These are phyloP conservation scores for Diadegma fenestrale DNA, from an alignment of 2,888 invertebrate species.

Conservation along the genomic window DNA sequence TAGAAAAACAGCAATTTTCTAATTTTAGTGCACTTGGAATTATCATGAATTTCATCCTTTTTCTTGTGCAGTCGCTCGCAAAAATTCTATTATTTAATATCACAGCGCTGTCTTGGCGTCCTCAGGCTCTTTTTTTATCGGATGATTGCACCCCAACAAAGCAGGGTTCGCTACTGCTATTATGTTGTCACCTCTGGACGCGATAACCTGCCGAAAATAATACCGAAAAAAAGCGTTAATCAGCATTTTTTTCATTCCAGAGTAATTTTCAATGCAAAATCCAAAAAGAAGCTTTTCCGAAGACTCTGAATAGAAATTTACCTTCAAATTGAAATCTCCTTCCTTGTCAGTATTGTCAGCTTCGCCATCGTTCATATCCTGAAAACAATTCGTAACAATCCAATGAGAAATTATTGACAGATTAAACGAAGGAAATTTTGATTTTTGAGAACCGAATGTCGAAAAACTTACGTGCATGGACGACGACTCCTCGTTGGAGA, in stretches of 20 bases:
- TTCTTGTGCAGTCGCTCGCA: constrained; percentile 22
- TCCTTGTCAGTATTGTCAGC: constrained; percentile 82
- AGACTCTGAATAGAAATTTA: too few relatives aligned
- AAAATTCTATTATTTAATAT: constrained; percentile 73
- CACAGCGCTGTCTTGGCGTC: constrained; percentile 83
- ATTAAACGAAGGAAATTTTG: background rate
- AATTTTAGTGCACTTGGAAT: constrained; percentile 30
- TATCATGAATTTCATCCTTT: constrained; percentile 20
- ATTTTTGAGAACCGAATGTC: background rate
- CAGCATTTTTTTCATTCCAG: background rate
- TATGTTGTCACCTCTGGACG: constrained; percentile 94
- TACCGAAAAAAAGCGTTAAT: background rate
- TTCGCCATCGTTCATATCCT: constrained; percentile 81
- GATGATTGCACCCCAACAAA: constrained; percentile 85
- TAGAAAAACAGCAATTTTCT: constrained; percentile 28
- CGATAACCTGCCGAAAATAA: constrained; percentile 88
- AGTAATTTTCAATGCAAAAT: background rate
- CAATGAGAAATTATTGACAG: background rate
- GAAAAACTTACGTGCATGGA: constrained; percentile 79
- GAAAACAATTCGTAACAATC: constrained; percentile 38
- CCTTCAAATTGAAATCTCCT: constrained; percentile 83
- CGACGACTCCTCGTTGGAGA: constrained; percentile 83
- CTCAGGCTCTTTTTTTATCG: constrained; percentile 83
- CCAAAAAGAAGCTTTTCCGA: background rate
- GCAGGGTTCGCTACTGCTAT: constrained; percentile 96